These are phyloP conservation scores for Acromyrmex charruanus DNA, from an alignment of 1,140 invertebrate species.

Conservation along the genomic window DNA sequence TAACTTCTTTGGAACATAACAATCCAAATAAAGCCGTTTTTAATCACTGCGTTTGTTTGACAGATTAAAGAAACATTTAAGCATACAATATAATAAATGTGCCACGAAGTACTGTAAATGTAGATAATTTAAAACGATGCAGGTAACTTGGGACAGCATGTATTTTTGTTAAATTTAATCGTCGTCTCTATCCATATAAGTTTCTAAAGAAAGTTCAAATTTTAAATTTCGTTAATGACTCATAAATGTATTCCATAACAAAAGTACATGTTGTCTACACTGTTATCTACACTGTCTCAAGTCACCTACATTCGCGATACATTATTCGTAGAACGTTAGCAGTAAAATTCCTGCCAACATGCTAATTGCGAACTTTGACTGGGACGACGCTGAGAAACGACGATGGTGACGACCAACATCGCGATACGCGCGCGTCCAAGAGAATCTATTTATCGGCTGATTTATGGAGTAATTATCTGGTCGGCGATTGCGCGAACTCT, in stretches of 20 bases:
- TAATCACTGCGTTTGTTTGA: neutral
- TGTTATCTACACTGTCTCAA: too few species aligned
- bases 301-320: neutral
- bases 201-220: too few species aligned
- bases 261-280: too few species aligned
- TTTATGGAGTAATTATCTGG: conserved; percentile 72
- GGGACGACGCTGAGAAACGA: neutral
- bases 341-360: conserved; percentile 7
- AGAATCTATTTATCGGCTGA: conserved; percentile 70
- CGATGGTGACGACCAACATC: conserved; percentile 9
- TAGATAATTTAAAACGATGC: too few species aligned
- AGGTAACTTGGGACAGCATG: too few species aligned
- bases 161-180: too few species aligned
- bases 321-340: neutral
- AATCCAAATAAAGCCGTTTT: conserved; percentile 1
- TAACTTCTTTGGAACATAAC: conserved; percentile 8
- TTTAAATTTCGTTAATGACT: too few species aligned
- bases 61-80: conserved; percentile 34
- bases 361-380: conserved; percentile 39
- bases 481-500: conserved; percentile 67
- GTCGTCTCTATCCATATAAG: too few species aligned
- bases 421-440: conserved; percentile 44
- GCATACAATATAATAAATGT: neutral
- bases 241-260: too few species aligned
- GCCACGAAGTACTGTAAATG: neutral